Evolutionary conservation across 2,888 invertebrate species (phyloP).

Genomic region (Halictus ligatus): DNA sequence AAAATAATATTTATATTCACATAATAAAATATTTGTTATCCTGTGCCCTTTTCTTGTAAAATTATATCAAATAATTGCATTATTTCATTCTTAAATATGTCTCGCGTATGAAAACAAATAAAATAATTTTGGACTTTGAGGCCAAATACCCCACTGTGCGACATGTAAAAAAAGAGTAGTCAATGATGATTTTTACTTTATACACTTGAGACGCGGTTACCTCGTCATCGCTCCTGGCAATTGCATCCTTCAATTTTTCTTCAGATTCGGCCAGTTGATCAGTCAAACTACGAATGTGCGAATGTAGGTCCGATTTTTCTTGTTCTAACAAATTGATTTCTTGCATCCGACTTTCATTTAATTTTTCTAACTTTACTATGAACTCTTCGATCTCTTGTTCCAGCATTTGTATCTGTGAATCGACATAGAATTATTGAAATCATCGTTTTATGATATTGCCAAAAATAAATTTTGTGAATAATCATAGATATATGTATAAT

Average conservation of each 20-base stretch:
- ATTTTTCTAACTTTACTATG: conserved; percentile 50
- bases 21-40: not conserved
- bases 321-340: conserved; percentile 63
- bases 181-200: conserved; percentile 59
- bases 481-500: not conserved
- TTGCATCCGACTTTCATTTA: conserved; percentile 44
- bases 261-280: conserved; percentile 72
- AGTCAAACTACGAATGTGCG: conserved; percentile 49
- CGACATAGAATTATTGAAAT: not conserved
- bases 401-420: conserved; percentile 41
- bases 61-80: not conserved
- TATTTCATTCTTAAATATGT: not conserved
- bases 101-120: not conserved
- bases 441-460: not conserved
- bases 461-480: not conserved
- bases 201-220: conserved; percentile 68
- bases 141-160: not conserved
- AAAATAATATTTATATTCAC: not conserved
- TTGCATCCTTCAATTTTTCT: conserved; percentile 76
- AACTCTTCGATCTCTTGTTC: conserved; percentile 55
- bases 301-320: conserved; percentile 62
- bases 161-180: conserved; percentile 27
- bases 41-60: not conserved
- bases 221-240: conserved; percentile 79
- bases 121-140: not conserved